Percentiles rank a stretch among this genome's conserved stretches.
Evolutionary conservation across 2,113 vertebrate genomes (phyloP).

Genomic region (Syngnathus scovelli): DNA sequence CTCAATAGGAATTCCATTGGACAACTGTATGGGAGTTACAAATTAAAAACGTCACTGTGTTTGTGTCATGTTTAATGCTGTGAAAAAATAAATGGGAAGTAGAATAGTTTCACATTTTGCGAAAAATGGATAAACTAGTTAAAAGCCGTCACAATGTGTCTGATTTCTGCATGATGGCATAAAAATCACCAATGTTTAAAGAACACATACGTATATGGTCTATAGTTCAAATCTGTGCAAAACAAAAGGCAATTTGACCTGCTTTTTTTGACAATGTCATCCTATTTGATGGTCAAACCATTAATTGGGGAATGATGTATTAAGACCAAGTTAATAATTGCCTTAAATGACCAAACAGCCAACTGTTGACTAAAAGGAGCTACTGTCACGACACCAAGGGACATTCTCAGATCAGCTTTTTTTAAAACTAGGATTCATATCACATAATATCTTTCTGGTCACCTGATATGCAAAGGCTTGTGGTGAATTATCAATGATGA

Average conservation of each 20-base stretch:
- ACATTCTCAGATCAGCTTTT: too few species aligned
- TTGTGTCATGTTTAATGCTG: not conserved
- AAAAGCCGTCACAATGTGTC: not conserved
- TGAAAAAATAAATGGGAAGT: not conserved
- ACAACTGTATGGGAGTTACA: conserved; percentile 72
- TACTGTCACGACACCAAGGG: too few species aligned
- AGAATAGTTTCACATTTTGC: not conserved
- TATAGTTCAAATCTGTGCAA: not conserved
- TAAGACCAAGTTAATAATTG: not conserved
- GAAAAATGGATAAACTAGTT: not conserved
- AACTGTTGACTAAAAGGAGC: too few species aligned
- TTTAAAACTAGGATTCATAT: not conserved
- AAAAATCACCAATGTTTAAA: not conserved
- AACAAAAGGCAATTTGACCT: not conserved
- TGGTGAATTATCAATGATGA: conserved; percentile 99
- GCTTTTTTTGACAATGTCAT: not conserved
- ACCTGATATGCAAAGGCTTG: conserved; percentile 99
- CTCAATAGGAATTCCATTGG: conserved; percentile 99
- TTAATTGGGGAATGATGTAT: not conserved
- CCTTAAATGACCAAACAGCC: too few species aligned
- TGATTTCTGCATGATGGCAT: not conserved
- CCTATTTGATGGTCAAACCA: not conserved
- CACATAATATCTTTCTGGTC: conserved; percentile 14
- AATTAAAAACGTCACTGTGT: not conserved
- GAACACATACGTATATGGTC: not conserved